Percentiles rank a stretch among this genome's conserved stretches.
Evolutionary conservation across 2,888 invertebrate genomes (phyloP).

Genomic region (Cataglyphis albicans): DNA sequence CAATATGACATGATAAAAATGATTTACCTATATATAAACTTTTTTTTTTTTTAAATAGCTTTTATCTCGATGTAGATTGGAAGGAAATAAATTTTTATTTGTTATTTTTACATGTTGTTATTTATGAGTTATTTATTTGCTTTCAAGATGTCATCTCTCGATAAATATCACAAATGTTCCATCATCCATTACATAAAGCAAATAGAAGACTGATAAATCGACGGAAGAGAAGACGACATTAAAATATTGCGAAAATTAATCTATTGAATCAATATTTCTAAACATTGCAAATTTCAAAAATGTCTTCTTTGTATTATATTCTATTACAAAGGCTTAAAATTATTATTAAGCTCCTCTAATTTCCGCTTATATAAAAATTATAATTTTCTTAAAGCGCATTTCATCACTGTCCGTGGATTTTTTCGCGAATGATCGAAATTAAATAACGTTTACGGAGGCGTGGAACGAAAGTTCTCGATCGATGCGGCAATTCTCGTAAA

Average conservation of each 20-base stretch:
- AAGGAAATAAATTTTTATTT: not conserved
- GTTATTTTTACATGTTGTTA: not conserved
- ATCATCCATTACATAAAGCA: too few species aligned
- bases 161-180: not conserved
- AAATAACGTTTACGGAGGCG: slow-evolving; percentile 7
- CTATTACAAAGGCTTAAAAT: not conserved
- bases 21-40: not conserved
- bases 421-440: slow-evolving; percentile 6
- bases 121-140: not conserved
- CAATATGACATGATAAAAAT: not conserved
- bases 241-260: not conserved
- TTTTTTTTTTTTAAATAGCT: not conserved
- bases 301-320: not conserved
- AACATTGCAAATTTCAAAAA: not conserved
- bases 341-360: not conserved
- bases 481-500: slow-evolving; percentile 45
- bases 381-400: not conserved
- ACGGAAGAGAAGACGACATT: not conserved
- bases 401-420: not conserved
- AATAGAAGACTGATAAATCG: slow-evolving; percentile 1
- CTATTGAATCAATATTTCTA: not conserved
- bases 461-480: not conserved
- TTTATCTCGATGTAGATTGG: not conserved
- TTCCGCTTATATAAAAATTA: not conserved
- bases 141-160: not conserved